phyloP scores from a whole-genome alignment of 2,797 vertebrate genomes.

The Cyclura pinguis region DNA sequence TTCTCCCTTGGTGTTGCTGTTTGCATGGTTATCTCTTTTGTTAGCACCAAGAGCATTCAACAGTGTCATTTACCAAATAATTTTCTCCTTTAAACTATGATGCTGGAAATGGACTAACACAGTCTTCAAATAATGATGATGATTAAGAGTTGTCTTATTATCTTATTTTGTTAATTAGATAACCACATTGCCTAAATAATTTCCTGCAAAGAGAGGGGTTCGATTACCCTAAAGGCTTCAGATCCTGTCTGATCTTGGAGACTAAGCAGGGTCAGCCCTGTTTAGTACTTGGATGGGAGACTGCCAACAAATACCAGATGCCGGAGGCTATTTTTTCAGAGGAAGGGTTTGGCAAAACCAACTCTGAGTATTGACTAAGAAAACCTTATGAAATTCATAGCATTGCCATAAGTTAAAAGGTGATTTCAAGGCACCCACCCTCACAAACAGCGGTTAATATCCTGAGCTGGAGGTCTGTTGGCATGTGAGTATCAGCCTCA shows the following conservation, averaged over 20 bases:
- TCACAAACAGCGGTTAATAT: background rate
- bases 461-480: background rate
- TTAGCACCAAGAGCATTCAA: too few species aligned
- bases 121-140: background rate
- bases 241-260: too few species aligned
- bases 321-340: too few species aligned
- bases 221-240: too few species aligned
- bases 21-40: background rate
- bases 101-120: background rate
- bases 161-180: background rate
- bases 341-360: too few species aligned
- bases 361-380: too few species aligned
- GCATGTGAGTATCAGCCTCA: background rate
- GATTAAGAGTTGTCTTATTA: background rate
- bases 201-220: background rate
- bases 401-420: too few species aligned
- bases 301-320: too few species aligned
- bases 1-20: background rate
- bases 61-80: background rate
- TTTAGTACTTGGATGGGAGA: too few species aligned
- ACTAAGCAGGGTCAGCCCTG: too few species aligned
- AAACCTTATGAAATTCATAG: too few species aligned
- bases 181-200: background rate
- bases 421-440: background rate
- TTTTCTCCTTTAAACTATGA: background rate